Evolutionary conservation across 2,888 invertebrate genomes (phyloP), one percentile per base, ranked within the genome.

Genomic region (Tryphoninae sp.): DNA sequence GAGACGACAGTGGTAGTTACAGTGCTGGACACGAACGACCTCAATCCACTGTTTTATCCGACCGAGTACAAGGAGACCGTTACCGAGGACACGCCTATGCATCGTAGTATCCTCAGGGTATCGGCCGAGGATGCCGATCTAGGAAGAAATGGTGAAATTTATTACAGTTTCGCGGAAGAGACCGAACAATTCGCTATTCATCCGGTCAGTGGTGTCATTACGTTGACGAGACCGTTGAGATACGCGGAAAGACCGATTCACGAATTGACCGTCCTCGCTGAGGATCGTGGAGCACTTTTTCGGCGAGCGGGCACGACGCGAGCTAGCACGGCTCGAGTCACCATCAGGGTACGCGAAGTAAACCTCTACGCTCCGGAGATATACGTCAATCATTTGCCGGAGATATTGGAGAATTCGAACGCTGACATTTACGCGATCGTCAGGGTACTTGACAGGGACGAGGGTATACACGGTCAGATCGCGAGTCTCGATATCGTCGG

Each of bases 61-160:
- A 96, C 95, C 67, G 96, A 96, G 86, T 99, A 99, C 92, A 96
- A 96, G 89, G 96, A 95, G 64, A 95, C 95, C n/a, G 95, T 99
- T 58, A 95, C 96, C 23, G 98, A 98, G 92, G 98, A 98, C 91
- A 95, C 96, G 80, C 95, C 97, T 11, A 93, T 97, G 78, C 97
- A 98, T 92, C 94, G 95, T 76, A 97, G 96, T 91, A 94, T 98
- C 79, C 92, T 96, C 51, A 95, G 94, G 89, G 96, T 97, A 69
- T 93, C 95, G 49, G 99, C 99, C 0, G 98, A 98, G 89, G 99
- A 99, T 92, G 98, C 99, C 2, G 99, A 99, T 92, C 93, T 97
- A 49, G 99, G 99, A 2, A 94, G 97, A 87, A 99, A 99, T 92
- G 98, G 98, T 0, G 98, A 99, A 93, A 97, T 99, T 87, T 99